Conservation (phyloP, 2,797 vertebrate species). For the Cyprinella venusta region DNA sequence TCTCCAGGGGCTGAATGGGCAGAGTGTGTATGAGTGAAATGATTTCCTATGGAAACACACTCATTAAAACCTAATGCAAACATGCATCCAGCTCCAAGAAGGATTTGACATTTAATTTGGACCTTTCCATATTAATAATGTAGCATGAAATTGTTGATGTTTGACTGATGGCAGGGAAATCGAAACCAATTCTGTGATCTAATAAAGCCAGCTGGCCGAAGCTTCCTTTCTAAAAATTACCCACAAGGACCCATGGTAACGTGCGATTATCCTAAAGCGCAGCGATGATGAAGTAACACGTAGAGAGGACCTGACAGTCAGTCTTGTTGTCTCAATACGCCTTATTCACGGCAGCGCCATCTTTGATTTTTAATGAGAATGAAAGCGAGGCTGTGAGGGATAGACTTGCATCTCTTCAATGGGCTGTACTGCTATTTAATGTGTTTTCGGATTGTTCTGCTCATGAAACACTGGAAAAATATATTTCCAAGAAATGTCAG, state of each 20-base stretch:
- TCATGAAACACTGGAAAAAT: no score
- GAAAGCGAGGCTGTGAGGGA: no score
- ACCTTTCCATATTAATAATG: conserved; percentile 50
- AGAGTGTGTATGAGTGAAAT: conserved; percentile 29
- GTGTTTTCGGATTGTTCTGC: no score
- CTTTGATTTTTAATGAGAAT: no score
- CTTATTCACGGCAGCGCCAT: no score
- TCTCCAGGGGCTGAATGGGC: conserved; percentile 19
- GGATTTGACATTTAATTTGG: conserved; percentile 63
- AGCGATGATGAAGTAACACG: conserved; percentile 2
- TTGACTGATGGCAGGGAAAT: conserved; percentile 53
- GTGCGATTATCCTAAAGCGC: conserved; percentile 6
- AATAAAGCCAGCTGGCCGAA: conserved; percentile 48
- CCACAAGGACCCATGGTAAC: conserved; percentile 26
- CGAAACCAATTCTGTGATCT: conserved; percentile 49
- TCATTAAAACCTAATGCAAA: conserved; percentile 55
- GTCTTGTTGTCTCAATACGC: conserved; percentile 12
- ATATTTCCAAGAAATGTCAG: no score
- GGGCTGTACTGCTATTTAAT: no score
- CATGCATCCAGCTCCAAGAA: conserved; percentile 41
- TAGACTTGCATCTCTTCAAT: no score
- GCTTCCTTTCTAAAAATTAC: conserved; percentile 50
- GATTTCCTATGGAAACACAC: conserved; percentile 39
- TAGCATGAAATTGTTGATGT: conserved; percentile 57
- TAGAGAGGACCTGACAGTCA: conserved; percentile 26